Percentiles rank a stretch among this genome's conserved stretches.
phyloP scores from a whole-genome alignment of 2,797 vertebrate genomes.

The Acanthis flammea region DNA sequence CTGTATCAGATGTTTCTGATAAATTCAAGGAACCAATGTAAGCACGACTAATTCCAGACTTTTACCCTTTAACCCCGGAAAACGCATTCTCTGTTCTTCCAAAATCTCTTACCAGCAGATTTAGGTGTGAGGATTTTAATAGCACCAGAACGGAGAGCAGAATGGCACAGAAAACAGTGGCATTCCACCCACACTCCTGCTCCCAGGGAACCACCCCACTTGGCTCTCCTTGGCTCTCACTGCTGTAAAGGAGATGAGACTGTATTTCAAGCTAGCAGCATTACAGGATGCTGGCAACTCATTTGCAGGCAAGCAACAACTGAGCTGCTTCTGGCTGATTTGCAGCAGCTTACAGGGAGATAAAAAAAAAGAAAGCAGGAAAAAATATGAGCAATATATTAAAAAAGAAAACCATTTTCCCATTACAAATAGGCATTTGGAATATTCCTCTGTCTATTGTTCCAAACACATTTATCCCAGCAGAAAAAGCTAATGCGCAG shows the following conservation, averaged over 20 bases:
- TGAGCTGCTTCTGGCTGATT: conserved; percentile 2
- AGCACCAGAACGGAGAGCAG: not conserved
- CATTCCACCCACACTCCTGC: not conserved
- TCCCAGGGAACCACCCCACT: not conserved
- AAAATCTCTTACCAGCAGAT: not conserved
- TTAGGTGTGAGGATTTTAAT: not conserved
- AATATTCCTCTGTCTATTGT: not conserved
- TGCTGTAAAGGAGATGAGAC: not conserved
- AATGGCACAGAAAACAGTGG: not conserved
- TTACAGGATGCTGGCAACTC: conserved; percentile 6
- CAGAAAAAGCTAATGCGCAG: not conserved
- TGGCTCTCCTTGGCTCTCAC: not conserved
- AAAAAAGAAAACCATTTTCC: not conserved
- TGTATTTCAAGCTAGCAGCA: conserved; percentile 12
- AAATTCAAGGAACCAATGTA: not conserved
- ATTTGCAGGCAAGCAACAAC: conserved; percentile 15
- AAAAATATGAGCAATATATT: not conserved
- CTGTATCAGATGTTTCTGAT: not conserved
- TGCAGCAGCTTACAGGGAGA: not conserved
- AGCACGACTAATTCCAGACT: not conserved
- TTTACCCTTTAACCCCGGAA: not conserved
- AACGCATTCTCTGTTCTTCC: not conserved
- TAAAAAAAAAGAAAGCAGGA: not conserved
- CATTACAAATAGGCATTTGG: not conserved
- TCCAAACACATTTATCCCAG: not conserved